These are phyloP conservation scores for Acrocephalus arundinaceus DNA, from an alignment of 2,113 vertebrate genomes.

Conservation along the genomic window DNA sequence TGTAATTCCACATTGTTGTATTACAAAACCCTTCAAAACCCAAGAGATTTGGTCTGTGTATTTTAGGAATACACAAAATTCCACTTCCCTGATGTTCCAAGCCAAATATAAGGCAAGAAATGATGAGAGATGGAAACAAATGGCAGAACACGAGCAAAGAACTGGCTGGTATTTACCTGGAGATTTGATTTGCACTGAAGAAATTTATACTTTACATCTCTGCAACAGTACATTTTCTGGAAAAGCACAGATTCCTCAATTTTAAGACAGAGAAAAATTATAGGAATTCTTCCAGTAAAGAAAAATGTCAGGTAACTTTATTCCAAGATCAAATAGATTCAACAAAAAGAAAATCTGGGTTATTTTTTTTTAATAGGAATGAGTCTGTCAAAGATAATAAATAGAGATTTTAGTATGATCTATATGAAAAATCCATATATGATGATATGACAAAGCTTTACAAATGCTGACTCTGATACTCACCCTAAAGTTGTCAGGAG, in stretches of 20 bases:
- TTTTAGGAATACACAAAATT: not conserved
- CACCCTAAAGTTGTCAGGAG: conserved; percentile 94
- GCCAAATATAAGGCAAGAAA: not conserved
- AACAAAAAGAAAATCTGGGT: not conserved
- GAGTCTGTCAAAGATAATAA: not conserved
- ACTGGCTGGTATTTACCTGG: not conserved
- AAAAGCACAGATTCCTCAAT: not conserved
- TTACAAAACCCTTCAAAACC: not conserved
- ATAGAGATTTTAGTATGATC: not conserved
- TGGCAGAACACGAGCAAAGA: not conserved
- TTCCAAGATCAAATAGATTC: not conserved
- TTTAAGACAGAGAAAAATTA: not conserved
- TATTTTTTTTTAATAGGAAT: not conserved
- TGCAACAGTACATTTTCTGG: not conserved
- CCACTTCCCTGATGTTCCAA: not conserved
- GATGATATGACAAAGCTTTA: not conserved
- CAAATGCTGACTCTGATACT: conserved; percentile 50
- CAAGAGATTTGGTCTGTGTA: not conserved
- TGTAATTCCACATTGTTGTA: not conserved
- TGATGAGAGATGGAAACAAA: not conserved
- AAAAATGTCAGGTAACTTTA: not conserved
- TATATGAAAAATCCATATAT: not conserved
- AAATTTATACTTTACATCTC: not conserved
- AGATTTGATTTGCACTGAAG: not conserved
- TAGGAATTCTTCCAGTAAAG: not conserved